phyloP scores from a whole-genome alignment of 2,797 vertebrate genomes.

The Florisuga fusca region DNA sequence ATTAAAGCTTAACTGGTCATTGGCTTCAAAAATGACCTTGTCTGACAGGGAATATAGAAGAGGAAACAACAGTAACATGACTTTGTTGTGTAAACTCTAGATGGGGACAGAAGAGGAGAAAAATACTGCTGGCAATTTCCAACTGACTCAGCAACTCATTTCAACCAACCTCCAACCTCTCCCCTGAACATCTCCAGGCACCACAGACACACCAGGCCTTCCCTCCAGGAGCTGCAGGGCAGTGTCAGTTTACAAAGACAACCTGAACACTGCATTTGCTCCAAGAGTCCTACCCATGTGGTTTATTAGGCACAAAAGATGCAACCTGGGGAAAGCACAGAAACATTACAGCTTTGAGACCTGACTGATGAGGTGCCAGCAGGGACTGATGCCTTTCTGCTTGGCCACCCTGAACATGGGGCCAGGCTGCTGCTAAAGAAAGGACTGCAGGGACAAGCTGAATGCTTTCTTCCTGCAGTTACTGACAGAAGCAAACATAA shows the following conservation, averaged over 20 bases:
- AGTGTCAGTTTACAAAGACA: neutral
- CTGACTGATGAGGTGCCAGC: neutral
- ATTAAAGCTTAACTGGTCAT: slow-evolving; percentile 64
- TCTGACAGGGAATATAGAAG: slow-evolving; percentile 59
- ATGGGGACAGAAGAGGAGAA: neutral
- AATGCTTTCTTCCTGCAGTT: neutral
- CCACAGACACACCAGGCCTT: neutral
- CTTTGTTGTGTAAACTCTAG: slow-evolving; percentile 26
- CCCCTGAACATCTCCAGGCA: neutral
- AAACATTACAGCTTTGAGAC: neutral
- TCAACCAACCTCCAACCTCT: neutral
- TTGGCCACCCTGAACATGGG: fast-evolving
- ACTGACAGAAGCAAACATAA: neutral
- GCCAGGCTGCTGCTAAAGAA: neutral
- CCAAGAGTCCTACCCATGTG: neutral
- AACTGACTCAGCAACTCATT: neutral
- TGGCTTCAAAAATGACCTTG: slow-evolving; percentile 64
- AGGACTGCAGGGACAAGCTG: neutral
- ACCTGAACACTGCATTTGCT: neutral
- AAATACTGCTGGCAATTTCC: slow-evolving; percentile 7
- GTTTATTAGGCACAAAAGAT: neutral
- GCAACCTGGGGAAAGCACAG: neutral
- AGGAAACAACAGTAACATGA: slow-evolving; percentile 59
- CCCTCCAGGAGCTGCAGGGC: neutral
- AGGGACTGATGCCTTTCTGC: neutral